Conservation (phyloP, 30 jellyfish, hydroid and myxozoan genomes). For the Aurelia aurita complex sp. Pacific region DNA sequence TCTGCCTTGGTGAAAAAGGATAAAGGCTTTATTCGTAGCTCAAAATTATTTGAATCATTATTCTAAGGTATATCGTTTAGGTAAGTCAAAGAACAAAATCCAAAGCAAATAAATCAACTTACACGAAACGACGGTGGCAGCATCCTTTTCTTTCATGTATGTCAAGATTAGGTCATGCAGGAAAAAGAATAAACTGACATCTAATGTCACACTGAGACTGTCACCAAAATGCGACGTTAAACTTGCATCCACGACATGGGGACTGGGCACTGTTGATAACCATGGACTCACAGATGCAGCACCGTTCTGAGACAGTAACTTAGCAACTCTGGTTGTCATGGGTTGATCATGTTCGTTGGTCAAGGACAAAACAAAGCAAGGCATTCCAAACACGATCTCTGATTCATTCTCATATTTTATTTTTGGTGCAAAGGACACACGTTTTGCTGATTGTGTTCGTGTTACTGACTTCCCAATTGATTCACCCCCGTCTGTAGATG, state of each 20-base stretch:
- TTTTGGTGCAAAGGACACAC: conserved; percentile 98
- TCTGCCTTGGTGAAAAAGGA: no score
- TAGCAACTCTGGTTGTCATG: conserved; percentile 73
- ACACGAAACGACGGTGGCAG: conserved; percentile 67
- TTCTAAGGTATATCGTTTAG: background rate
- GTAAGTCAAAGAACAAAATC: background rate
- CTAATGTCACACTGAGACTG: conserved; percentile 92
- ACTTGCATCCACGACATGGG: conserved; percentile 89
- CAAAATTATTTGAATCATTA: no score
- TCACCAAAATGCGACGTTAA: conserved; percentile 80
- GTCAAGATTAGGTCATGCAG: conserved; percentile 89
- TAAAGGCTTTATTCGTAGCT: no score
- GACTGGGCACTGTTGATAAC: conserved; percentile 89
- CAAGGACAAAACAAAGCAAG: conserved; percentile 69
- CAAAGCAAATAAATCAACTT: background rate
- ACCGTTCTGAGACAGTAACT: conserved; percentile 28
- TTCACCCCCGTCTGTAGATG: conserved; percentile 40
- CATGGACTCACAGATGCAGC: conserved; percentile 60
- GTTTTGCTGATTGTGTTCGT: conserved; percentile 68
- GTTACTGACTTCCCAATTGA: conserved; percentile 40
- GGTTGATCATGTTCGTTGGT: conserved; percentile 98
- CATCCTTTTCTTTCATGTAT: conserved; percentile 95
- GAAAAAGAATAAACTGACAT: conserved; percentile 88
- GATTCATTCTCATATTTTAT: conserved; percentile 95
- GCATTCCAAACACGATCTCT: conserved; percentile 91